Evolutionary conservation across 2,888 invertebrate genomes (phyloP), one percentile per base, ranked within the genome.

Genomic region (Brassicogethes aeneus): DNA sequence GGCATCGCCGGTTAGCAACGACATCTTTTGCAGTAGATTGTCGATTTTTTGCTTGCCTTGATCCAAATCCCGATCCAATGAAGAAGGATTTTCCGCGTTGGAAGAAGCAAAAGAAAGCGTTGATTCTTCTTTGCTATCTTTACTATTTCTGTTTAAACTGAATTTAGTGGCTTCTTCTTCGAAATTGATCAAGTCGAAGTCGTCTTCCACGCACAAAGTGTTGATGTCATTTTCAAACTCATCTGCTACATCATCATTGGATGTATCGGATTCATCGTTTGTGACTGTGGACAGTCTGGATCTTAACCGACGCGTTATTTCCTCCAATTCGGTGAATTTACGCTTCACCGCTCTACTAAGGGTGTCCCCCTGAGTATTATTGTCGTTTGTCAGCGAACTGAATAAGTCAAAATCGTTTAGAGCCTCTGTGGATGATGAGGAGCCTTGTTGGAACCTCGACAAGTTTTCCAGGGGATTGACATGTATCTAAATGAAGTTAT

Each of bases 241-340:
- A 34, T 72, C 72, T 12, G 70, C 69, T 2, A 70, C 59, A 49
- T 70, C 70, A 32, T 65, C 66, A 42, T 63, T 64, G 10, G 59
- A 62, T 2, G 54, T 64, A 23, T 70, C 70, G 3, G 70, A 70
- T 36, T 73, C 70, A 2, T 70, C 70, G 13, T 70, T 72, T 0
- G 78, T 78, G 1, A 79, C 75, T 51, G 75, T 73, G 15, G 71
- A 70, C 23, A 80, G 60, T 12, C 79, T 68, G 3, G 72, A 68
- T 41, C 74, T 69, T 42, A 79, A 60, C 40, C 79, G 68, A 56
- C 76, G 72, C 1, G 78, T 79, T 35, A 80, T 80, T 60, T 76
- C 75, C 52, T 80, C 77, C 17, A 80, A 55, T 59, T 80, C 80
- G 0, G 70, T 72, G 46, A 78, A 73, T 63, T 80, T 80, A 43